Evolutionary conservation across 2,113 vertebrate species (phyloP).

Genomic region (Heterocephalus glaber): DNA sequence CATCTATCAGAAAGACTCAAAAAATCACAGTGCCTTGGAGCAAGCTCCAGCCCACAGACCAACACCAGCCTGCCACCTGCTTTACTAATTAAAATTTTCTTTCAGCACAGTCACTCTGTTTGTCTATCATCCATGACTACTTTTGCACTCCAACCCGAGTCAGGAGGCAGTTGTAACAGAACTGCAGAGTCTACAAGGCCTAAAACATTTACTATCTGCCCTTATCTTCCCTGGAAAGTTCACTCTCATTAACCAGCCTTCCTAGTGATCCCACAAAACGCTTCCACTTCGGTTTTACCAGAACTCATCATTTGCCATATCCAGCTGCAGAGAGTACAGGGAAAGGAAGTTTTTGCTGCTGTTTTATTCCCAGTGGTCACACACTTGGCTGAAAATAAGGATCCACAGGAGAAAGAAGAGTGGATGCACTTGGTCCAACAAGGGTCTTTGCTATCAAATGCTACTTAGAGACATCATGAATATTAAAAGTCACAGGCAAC

Average conservation of each 20-base stretch:
- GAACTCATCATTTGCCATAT: background rate
- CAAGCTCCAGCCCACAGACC: background rate
- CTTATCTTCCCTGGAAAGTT: background rate
- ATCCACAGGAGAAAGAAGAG: slow-evolving; percentile 10
- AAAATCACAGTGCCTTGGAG: background rate
- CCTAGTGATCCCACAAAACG: background rate
- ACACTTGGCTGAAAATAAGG: slow-evolving; percentile 5
- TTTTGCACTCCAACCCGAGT: background rate
- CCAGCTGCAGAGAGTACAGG: background rate
- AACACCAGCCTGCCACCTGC: background rate
- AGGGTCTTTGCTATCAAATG: background rate
- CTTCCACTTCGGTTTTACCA: background rate
- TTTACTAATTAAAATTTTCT: slow-evolving; percentile 12
- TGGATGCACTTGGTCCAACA: background rate
- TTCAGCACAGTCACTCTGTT: background rate
- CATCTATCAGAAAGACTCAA: background rate
- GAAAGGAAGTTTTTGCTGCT: background rate
- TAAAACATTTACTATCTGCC: background rate
- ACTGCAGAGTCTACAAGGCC: background rate
- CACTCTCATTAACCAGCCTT: background rate
- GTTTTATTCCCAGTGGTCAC: background rate
- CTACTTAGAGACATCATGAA: background rate
- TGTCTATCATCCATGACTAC: background rate
- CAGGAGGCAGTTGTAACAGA: background rate
- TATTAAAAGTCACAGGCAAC: background rate